Conservation (phyloP, 2,113 vertebrate genomes). For the Caretta caretta region DNA sequence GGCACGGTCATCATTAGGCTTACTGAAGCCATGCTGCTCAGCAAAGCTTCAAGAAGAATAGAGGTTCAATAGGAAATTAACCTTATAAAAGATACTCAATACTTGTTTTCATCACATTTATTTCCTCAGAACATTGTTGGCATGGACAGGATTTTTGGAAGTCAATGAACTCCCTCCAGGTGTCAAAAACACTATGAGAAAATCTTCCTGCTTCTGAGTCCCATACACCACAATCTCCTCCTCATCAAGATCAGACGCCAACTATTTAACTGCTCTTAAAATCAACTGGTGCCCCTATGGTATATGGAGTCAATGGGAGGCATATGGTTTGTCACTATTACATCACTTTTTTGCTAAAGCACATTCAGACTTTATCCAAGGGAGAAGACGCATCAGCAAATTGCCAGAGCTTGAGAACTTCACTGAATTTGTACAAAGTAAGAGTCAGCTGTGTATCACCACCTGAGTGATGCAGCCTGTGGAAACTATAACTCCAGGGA, state of each 20-base stretch:
- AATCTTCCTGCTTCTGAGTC: accelerated
- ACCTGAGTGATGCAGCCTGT: neutral
- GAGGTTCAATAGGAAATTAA: neutral
- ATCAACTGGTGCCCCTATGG: accelerated
- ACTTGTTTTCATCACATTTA: neutral
- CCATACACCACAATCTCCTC: neutral
- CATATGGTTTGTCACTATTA: neutral
- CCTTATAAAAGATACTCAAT: neutral
- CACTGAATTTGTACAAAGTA: neutral
- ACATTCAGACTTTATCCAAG: neutral
- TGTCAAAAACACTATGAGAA: neutral
- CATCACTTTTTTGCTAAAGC: neutral
- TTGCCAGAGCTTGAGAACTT: neutral
- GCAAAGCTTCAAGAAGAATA: slow-evolving; percentile 85
- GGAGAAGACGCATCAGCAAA: neutral
- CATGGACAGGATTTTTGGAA: neutral
- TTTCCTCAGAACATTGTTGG: neutral
- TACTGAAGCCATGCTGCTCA: slow-evolving; percentile 90
- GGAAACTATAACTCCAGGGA: neutral
- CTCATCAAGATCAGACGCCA: neutral
- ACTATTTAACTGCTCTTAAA: neutral
- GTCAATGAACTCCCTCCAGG: neutral
- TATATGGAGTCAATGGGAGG: neutral
- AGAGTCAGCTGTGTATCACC: neutral
- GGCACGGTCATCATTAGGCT: slow-evolving; percentile 94